A percentile compares a stretch with the other conserved stretches of the same genome.
These are phyloP conservation scores for Lepus oiostolus DNA, from an alignment of 2,797 vertebrate species.

Conservation along the genomic window DNA sequence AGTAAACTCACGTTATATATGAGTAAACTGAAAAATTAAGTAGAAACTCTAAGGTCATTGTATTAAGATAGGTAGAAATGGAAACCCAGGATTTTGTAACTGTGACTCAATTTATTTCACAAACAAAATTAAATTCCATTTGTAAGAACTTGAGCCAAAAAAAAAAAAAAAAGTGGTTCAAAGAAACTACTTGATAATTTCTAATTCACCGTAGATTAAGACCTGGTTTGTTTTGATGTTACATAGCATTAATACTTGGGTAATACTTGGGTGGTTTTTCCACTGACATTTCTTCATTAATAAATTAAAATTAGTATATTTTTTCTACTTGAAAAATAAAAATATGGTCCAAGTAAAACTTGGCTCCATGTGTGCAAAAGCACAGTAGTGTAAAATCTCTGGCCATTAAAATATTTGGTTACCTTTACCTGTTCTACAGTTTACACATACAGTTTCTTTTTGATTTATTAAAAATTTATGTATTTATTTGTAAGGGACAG, in stretches of 20 bases:
- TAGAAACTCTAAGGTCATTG: background rate
- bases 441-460: too few species aligned
- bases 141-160: background rate
- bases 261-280: background rate
- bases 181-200: background rate
- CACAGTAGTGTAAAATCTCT: background rate
- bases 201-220: background rate
- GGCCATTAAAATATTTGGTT: background rate
- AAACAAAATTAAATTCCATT: background rate
- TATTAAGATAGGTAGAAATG: background rate
- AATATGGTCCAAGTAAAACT: background rate
- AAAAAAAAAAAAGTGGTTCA: background rate
- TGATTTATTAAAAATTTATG: too few species aligned
- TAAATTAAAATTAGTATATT: background rate
- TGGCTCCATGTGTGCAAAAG: background rate
- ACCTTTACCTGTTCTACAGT: background rate
- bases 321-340: background rate
- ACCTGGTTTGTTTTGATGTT: background rate
- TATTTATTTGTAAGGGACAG: too few species aligned
- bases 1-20: slow-evolving; percentile 20
- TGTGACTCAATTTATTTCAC: background rate
- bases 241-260: background rate
- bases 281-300: background rate
- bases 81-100: background rate
- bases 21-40: background rate